Conservation (phyloP, 2,113 vertebrate species). For the Apteryx owenii region DNA sequence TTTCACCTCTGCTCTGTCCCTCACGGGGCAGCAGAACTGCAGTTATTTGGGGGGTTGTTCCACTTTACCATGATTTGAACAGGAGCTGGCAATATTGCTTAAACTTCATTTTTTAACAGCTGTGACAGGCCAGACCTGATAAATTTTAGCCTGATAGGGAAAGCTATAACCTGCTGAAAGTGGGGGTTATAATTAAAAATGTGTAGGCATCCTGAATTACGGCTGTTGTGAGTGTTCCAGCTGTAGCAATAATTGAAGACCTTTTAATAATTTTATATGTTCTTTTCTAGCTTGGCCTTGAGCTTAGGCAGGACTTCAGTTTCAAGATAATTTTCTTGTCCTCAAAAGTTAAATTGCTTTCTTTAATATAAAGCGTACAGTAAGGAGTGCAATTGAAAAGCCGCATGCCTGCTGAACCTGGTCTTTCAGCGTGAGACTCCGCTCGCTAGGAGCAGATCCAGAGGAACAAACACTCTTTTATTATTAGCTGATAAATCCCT, state of each 20-base stretch:
- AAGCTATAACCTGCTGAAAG: constrained; percentile 52
- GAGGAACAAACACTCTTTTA: constrained; percentile 64
- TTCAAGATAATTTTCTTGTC: constrained; percentile 71
- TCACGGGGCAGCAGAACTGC: neutral
- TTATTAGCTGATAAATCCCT: constrained; percentile 71
- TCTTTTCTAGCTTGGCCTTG: constrained; percentile 44
- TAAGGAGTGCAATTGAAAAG: constrained; percentile 60
- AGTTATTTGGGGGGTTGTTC: neutral
- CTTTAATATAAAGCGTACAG: constrained; percentile 67
- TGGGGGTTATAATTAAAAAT: constrained; percentile 52
- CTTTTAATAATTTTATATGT: constrained; percentile 59
- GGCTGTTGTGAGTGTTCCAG: constrained; percentile 9
- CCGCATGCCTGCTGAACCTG: constrained; percentile 31
- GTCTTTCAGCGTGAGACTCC: constrained; percentile 40
- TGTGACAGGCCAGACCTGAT: constrained; percentile 35
- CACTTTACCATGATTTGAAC: neutral
- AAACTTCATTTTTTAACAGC: neutral
- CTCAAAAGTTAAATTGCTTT: constrained; percentile 66
- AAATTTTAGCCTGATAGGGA: constrained; percentile 46
- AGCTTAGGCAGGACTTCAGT: constrained; percentile 59
- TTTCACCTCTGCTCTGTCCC: neutral
- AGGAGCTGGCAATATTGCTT: neutral
- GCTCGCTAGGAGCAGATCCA: constrained; percentile 27
- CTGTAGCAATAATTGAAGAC: constrained; percentile 49
- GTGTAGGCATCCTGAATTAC: constrained; percentile 43